Base-by-base conservation (phyloP, 2,888 invertebrate genomes). In the Heteromurus nitidus region DNA sequence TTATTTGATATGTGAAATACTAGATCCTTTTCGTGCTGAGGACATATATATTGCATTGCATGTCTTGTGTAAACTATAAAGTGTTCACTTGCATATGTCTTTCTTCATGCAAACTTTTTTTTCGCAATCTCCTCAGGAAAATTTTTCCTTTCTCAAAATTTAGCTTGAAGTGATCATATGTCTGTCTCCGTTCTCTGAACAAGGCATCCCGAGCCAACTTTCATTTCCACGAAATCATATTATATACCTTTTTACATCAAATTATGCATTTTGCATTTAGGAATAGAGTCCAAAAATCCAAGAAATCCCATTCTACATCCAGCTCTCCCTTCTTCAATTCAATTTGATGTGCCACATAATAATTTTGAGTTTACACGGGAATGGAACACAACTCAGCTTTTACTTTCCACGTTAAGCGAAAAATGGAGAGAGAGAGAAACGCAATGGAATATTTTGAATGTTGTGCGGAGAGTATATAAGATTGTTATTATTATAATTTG, bases 401-500 rank as follows among this genome's bases (percentile, higher is more conserved):
- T 76, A 47, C 67, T 55, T 42, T 20, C 30, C 26, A 44, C 53
- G 44, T 36, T 67, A 42, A 30, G 7, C 36, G 36, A 36, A 65
- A 65, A 42, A 20, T 24, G 65, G 20, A 65, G 42, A 18, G 20
- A 65, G 24, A 24, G 22, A 55, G 24, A 69, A 53, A 28, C 1
- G 26, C 22, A 44, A 70, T 50, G 36, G 24, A 64, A 64, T n/a
- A n/a, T n/a, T 36, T 13, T 36, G 11, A 5, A n/a, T 76, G 60
- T 68, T 47, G 44, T 47, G 24, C 68, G 53, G 22, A 68, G 60
- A 77, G n/a, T n/a, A n/a, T n/a, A 62, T 75, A 53, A 64, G 36
- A 60, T 75, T 75, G 58, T 62, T 53, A 69, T 68, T 44, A 76
- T 77, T 69, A 77, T 77, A 77, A 77, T 77, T 77, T 77, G 69